Evolutionary conservation across 2,888 invertebrate species (phyloP).

Genomic region (Atherix ibis): DNA sequence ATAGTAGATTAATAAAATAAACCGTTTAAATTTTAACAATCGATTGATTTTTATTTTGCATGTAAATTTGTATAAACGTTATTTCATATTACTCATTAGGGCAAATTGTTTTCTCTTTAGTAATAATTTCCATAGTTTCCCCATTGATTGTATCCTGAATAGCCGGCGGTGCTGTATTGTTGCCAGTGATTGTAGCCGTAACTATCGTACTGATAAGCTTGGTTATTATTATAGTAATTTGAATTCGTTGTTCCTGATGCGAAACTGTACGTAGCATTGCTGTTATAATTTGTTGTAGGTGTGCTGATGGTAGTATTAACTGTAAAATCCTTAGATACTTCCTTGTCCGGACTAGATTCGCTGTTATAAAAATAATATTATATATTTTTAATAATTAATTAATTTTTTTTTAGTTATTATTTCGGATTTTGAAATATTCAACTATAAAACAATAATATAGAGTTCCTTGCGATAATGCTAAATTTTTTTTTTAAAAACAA

Average conservation of each 20-base stretch:
- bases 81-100: too few species aligned
- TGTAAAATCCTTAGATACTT: constrained; percentile 31
- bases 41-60: too few species aligned
- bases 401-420: neutral
- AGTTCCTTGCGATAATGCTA: too few species aligned
- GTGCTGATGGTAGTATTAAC: constrained; percentile 24
- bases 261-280: constrained; percentile 21
- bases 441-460: too few species aligned
- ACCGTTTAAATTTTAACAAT: too few species aligned
- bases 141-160: constrained; percentile 41
- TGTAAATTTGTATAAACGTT: too few species aligned
- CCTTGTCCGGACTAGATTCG: constrained; percentile 28
- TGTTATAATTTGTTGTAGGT: constrained; percentile 28
- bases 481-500: too few species aligned
- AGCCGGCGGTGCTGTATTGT: constrained; percentile 34
- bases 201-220: constrained; percentile 38
- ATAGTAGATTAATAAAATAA: too few species aligned
- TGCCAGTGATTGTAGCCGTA: constrained; percentile 45
- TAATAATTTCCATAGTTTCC: constrained; percentile 35
- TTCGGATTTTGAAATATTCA: constrained; percentile 7
- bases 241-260: constrained; percentile 5
- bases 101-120: too few species aligned
- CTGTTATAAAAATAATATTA: constrained; percentile 14
- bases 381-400: constrained; percentile 7
- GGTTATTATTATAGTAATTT: constrained; percentile 34